Base-by-base conservation (phyloP, 2,113 vertebrate species). In the Athene noctua region DNA sequence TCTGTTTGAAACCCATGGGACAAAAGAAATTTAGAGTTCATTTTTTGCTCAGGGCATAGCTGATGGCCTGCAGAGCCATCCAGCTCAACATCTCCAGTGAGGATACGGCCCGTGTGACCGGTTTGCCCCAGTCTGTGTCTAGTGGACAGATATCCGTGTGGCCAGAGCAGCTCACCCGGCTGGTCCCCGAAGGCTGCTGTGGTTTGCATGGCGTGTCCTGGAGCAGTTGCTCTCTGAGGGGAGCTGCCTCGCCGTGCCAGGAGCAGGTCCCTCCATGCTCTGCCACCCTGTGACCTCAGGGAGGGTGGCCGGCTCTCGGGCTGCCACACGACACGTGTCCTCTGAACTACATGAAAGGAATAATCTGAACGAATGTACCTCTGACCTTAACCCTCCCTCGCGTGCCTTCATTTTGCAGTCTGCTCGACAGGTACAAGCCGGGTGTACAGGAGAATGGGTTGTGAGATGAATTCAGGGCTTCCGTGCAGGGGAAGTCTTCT, bases 21-120 rank as follows among this genome's bases (percentile, higher is more conserved):
- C 71, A 80, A 81, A 51, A 93, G 72, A 77, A 55, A 71, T 54
- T 5, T 44, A 47, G 61, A 27, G 25, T 77, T 90, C 7, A 26
- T 25, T 58, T 67, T 95, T 80, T 86, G 78, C 95, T 97, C 92
- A 94, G 92, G 94, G 92, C 70, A 26, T 75, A 77, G 86, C 88
- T 88, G 78, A 23, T 88, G 86, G 80, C 72, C 58, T 59, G 22
- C 32, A 79, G 61, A 70, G 84, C 77, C 65, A 2, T 59, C 57
- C 75, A 88, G 82, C 86, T 86, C 47, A 11, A 46, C 49, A 25
- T 8, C 61, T 82, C 72, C 72, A 26, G 51, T 46, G 67, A 87
- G 63, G 61, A 26, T 38, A 13, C 1, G 2, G 15, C 54, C 78
- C 4, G 13, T 46, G 92, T 32, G 63, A 74, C 86, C 74, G 25